Evolutionary conservation across 64 coral and sea anemone genomes (phyloP), one percentile per base, ranked within the genome.

Genomic region (Stichodactyla helianthus): DNA sequence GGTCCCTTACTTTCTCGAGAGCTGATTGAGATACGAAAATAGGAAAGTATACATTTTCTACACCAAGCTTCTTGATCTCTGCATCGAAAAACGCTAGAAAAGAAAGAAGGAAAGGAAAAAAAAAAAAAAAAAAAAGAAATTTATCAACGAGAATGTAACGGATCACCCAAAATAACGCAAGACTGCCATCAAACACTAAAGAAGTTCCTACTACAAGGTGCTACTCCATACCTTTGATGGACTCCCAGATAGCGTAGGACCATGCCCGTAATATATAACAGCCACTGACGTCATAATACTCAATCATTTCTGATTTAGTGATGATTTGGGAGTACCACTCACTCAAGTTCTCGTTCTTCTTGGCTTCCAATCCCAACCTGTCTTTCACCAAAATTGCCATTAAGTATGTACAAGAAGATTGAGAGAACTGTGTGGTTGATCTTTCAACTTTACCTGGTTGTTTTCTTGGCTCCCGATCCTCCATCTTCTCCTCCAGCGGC

Each of bases 271-370:
- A 81, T 77, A 99, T 95, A 53, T 99, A 99, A 58, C 97, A 99
- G 17, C 97, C 97, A 61, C 97, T 99, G 8, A 99, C 97, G 91
- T 99, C 97, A 89, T 99, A 99, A 62, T 99, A 99, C 50, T 99
- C 97, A 52, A 99, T 94, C 90, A 99, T 90, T 65, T 99, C 97
- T 15, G 93, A 87, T 62, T 91, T 92, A 6, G 97, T 99, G 54
- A 99, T 99, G 16, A 99, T 93, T 83, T 99, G 97, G 12, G 93
- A 95, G 89, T 88, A 99, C 97, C 97, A 99, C 4, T 99, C 93
- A 85, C 87, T 86, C 11, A 99, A 76, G 17, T 91, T 92, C 59
- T 95, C 97, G 53, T 86, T 91, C 79, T 99, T 99, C 50, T 83
- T 88, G 31, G 88, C 97, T 77, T 99, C 90, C 35, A 99, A 35